Conservation (phyloP, 2,888 invertebrate species). For the Pseudococcus longispinus region DNA sequence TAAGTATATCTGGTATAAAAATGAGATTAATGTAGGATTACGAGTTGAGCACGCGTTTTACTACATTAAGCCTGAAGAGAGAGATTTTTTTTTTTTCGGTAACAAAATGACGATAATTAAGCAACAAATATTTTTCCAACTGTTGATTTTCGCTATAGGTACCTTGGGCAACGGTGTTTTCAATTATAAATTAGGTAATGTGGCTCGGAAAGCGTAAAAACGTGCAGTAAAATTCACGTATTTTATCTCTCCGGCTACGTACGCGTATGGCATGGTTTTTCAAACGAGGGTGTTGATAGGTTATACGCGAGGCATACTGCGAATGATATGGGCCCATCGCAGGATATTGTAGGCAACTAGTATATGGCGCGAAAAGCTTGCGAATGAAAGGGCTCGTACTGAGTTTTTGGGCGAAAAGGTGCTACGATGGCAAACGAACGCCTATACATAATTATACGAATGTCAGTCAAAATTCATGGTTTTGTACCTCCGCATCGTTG, state of each 20-base stretch:
- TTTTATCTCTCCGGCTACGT: background rate
- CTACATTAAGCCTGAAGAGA: background rate
- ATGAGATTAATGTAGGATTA: slow-evolving; percentile 9
- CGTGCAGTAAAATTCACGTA: background rate
- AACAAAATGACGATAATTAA: background rate
- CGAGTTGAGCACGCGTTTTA: background rate
- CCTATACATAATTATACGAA: slow-evolving; percentile 13
- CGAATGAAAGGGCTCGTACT: background rate
- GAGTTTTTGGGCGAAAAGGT: background rate
- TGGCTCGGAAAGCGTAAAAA: background rate
- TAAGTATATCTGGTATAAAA: background rate
- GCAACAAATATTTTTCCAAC: slow-evolving; percentile 12
- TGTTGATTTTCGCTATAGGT: background rate
- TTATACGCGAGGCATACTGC: background rate
- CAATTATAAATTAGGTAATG: background rate
- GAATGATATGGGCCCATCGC: background rate
- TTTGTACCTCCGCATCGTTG: slow-evolving; percentile 4
- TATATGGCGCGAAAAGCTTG: background rate
- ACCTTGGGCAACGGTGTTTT: background rate
- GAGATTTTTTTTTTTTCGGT: background rate
- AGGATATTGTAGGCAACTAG: background rate
- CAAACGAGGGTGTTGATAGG: background rate
- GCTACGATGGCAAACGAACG: background rate
- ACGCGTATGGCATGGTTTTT: background rate
- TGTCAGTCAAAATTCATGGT: slow-evolving; percentile 28